These are phyloP conservation scores for Rhinophrynus dorsalis DNA, from an alignment of 2,797 vertebrate species.

Conservation along the genomic window DNA sequence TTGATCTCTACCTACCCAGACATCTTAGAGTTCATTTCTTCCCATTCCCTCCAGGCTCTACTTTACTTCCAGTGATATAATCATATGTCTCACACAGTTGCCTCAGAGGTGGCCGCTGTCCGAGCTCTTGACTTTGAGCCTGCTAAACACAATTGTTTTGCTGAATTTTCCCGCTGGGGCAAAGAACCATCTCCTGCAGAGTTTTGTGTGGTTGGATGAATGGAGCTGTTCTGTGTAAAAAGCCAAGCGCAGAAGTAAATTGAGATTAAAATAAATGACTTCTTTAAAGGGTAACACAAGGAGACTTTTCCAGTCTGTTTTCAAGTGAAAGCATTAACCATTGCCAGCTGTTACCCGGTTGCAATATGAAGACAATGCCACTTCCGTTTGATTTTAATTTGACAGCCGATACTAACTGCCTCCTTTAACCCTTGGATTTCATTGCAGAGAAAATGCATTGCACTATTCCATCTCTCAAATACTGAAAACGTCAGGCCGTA, in stretches of 20 bases:
- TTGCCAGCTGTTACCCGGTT: too few relatives aligned
- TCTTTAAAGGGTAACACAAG: background rate
- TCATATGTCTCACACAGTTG: background rate
- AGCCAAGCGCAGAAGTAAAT: background rate
- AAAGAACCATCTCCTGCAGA: conserved; percentile 13
- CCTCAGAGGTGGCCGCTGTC: background rate
- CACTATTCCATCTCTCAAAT: too few relatives aligned
- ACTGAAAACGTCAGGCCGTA: too few relatives aligned
- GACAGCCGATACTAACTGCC: too few relatives aligned
- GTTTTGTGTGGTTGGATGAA: conserved; percentile 20
- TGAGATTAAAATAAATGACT: conserved; percentile 7
- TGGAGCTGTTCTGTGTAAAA: conserved; percentile 5
- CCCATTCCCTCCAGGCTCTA: conserved; percentile 2
- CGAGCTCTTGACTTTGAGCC: conserved; percentile 33
- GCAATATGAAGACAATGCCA: too few relatives aligned
- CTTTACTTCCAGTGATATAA: background rate
- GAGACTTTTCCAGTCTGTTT: background rate
- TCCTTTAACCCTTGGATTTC: too few relatives aligned
- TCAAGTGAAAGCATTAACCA: background rate
- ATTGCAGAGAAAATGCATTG: too few relatives aligned
- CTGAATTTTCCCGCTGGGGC: background rate
- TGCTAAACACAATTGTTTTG: conserved; percentile 11
- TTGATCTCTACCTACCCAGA: background rate
- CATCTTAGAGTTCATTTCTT: background rate
- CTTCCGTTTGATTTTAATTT: too few relatives aligned